These are phyloP conservation scores for Leuciscus idus DNA, from an alignment of 2,113 vertebrate species.

Conservation along the genomic window DNA sequence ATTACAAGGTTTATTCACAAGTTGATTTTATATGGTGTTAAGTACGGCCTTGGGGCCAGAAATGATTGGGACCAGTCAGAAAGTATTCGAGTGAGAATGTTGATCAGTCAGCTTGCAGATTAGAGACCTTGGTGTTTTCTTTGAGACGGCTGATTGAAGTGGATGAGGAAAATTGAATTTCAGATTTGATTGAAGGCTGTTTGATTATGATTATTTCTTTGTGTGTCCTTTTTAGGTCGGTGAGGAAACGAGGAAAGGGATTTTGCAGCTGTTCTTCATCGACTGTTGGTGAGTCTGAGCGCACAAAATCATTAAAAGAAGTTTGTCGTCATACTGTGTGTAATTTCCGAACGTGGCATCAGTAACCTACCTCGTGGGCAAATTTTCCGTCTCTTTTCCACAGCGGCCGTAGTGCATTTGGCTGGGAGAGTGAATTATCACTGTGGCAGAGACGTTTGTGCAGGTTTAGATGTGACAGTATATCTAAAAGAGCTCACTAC, in stretches of 20 bases:
- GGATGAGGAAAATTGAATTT: conserved; percentile 29
- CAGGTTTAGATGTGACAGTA: conserved; percentile 47
- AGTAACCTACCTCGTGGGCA: conserved; percentile 2
- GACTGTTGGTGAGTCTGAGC: conserved; percentile 67
- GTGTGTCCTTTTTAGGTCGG: conserved; percentile 71
- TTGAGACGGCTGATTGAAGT: conserved; percentile 53
- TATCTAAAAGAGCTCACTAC: conserved; percentile 51
- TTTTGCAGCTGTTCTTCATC: conserved; percentile 52
- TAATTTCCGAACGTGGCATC: conserved; percentile 19
- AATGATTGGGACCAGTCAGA: conserved; percentile 66
- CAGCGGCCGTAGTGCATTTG: conserved; percentile 32
- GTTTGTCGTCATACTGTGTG: conserved; percentile 14
- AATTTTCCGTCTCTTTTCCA: background rate
- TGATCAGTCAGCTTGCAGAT: conserved; percentile 55
- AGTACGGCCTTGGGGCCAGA: conserved; percentile 60
- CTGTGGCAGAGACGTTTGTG: conserved; percentile 23
- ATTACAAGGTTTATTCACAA: conserved; percentile 15
- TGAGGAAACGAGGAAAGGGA: conserved; percentile 58
- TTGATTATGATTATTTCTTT: conserved; percentile 58
- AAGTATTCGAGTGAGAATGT: conserved; percentile 63
- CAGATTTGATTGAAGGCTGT: conserved; percentile 52
- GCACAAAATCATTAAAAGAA: background rate
- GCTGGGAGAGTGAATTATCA: conserved; percentile 29
- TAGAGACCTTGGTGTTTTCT: conserved; percentile 57
- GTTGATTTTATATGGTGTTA: conserved; percentile 53